A percentile compares a stretch with the other conserved stretches of the same genome.
Conservation (phyloP, 2,797 vertebrate species). For the Aulostomus chinensis region DNA sequence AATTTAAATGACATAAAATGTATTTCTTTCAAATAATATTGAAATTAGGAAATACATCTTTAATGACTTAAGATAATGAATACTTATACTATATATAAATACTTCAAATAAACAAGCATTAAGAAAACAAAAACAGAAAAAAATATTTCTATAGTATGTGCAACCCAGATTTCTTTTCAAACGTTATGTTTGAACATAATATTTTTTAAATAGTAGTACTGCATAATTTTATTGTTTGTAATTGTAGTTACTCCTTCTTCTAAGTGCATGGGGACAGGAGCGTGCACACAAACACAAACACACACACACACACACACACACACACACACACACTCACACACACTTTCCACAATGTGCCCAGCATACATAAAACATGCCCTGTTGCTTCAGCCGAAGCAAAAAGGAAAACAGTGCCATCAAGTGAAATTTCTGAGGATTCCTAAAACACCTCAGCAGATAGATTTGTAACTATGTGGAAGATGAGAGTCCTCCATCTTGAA, state of each 20-base stretch:
- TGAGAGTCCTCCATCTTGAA: too few species aligned
- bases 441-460: conserved; percentile 70
- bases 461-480: conserved; percentile 41
- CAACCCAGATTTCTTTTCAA: conserved; percentile 23
- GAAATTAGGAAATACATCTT: too few species aligned
- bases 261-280: conserved; percentile 57
- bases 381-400: conserved; percentile 81
- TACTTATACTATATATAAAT: too few species aligned
- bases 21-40: too few species aligned
- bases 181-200: conserved; percentile 25
- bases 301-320: conserved; percentile 21
- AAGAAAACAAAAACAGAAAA: too few species aligned
- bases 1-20: too few species aligned
- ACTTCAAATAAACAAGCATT: too few species aligned
- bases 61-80: too few species aligned
- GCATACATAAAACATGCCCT: conserved; percentile 80
- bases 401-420: conserved; percentile 99
- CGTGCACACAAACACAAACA: conserved; percentile 41
- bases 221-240: conserved; percentile 53
- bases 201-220: conserved; percentile 16
- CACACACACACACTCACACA: conserved; percentile 7
- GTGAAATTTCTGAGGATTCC: conserved; percentile 95
- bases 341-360: conserved; percentile 69
- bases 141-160: too few species aligned
- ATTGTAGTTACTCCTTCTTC: conserved; percentile 31